A percentile compares a stretch with the other conserved stretches of the same genome.
Conservation (phyloP, 2,797 vertebrate species). For the Tadarida brasiliensis region DNA sequence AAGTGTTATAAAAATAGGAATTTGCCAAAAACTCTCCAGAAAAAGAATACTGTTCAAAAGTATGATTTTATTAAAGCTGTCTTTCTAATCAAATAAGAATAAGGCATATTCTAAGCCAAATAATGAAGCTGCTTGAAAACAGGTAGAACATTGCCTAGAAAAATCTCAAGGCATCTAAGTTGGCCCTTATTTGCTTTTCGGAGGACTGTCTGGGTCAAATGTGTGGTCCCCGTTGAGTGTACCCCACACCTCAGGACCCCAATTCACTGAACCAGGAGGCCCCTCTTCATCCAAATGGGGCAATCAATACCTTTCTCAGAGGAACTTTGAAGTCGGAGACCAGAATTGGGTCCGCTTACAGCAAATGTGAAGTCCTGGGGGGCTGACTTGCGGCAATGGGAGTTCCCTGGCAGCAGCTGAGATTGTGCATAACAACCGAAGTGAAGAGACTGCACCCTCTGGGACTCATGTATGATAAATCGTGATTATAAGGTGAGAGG, state of each 20-base stretch:
- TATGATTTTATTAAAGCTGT: neutral
- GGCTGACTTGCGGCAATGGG: neutral
- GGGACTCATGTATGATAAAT: neutral
- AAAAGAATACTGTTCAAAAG: neutral
- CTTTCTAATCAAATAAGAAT: neutral
- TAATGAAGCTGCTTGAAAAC: neutral
- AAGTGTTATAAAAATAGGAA: neutral
- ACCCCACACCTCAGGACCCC: rapidly evolving
- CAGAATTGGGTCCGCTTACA: neutral
- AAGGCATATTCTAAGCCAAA: neutral
- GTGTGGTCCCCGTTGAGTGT: rapidly evolving
- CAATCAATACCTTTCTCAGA: neutral
- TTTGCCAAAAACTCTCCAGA: neutral
- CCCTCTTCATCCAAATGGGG: neutral
- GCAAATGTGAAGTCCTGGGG: neutral
- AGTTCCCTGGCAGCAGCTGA: neutral
- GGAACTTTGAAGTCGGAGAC: neutral
- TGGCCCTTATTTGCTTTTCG: neutral
- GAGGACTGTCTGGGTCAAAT: neutral
- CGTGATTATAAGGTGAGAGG: neutral
- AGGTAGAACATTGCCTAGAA: neutral
- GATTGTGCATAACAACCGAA: neutral
- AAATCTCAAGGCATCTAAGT: neutral
- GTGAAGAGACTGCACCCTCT: rapidly evolving
- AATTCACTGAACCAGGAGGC: neutral